Conservation (phyloP, 2,113 vertebrate genomes). For the Xiphophorus couchianus region DNA sequence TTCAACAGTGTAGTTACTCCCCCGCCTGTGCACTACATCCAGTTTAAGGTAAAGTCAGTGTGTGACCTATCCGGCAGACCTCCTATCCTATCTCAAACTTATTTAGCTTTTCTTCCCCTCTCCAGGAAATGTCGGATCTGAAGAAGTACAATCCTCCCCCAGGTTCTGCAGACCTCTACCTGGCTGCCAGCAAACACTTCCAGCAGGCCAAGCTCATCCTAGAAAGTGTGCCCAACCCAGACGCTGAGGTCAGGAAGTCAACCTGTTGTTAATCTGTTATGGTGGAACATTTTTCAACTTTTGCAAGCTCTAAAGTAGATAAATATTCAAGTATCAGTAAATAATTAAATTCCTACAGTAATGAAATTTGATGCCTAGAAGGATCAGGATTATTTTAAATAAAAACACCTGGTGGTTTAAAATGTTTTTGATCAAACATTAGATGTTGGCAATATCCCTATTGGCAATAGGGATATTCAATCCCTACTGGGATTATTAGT, state of each 20-base stretch:
- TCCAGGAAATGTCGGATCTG: slow-evolving; percentile 98
- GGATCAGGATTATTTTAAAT: neutral
- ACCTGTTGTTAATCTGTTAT: neutral
- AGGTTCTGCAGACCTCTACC: slow-evolving; percentile 94
- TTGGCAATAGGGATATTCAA: no score
- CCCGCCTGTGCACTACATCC: slow-evolving; percentile 95
- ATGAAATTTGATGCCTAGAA: neutral
- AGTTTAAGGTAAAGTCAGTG: slow-evolving; percentile 89
- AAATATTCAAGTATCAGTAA: neutral
- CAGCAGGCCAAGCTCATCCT: slow-evolving; percentile 98
- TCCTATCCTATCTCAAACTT: neutral
- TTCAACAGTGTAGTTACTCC: slow-evolving; percentile 99
- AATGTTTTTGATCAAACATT: no score
- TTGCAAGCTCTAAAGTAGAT: neutral
- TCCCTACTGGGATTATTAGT: no score
- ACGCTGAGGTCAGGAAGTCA: slow-evolving; percentile 88
- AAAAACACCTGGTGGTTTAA: neutral
- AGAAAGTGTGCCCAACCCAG: slow-evolving; percentile 93
- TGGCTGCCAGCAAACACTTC: slow-evolving; percentile 99
- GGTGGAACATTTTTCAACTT: neutral
- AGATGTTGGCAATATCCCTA: no score
- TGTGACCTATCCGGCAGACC: neutral
- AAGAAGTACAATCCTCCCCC: slow-evolving; percentile 98
- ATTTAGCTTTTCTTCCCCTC: neutral
- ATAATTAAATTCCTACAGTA: neutral